Evolutionary conservation across 2,888 invertebrate species (phyloP), one percentile per base, ranked within the genome.

Genomic region (Oxycera nigricornis): DNA sequence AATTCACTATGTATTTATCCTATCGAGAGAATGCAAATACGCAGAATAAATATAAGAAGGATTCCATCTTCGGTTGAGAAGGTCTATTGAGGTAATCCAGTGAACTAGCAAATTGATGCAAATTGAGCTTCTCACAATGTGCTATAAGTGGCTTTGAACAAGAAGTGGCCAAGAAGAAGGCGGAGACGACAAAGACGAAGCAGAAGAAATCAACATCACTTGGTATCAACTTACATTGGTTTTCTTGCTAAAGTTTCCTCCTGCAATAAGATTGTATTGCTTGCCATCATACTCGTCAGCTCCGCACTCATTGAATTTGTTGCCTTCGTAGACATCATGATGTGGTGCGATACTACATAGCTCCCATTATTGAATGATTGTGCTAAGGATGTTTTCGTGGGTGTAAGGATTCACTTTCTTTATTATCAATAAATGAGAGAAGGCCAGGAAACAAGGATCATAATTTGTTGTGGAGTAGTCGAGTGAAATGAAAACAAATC

Each of bases 71-170:
- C 30, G 31, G n/a, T 9, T 30, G 70, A 30, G 17, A 22, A 28
- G 31, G 28, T 52, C 70, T 70, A 70, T 70, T 35, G 52, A 70
- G 70, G 70, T 70, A 70, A 70, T 70, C 70, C 70, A 70, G 52
- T 52, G 70, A 70, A 30, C 70, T 31, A 70, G 70, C 55, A 70
- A 70, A 70, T 70, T 70, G 70, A 70, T 70, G 70, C 70, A 70
- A 70, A 70, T 70, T 70, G 70, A 70, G 70, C 70, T 70, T 70
- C 70, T 70, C 70, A 70, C 30, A 31, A 70, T 52, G 70, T 41
- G 30, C 39, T 14, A 30, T 52, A 46, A 70, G 70, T 70, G 70
- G 70, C 31, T 55, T 70, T 70, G 70, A 70, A 70, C 55, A 35
- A 52, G 31, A 70, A 70, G 70, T 70, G 70, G 70, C 70, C 70